A percentile compares a stretch with the other conserved stretches of the same genome.
Conservation (phyloP, 2,113 vertebrate species). For the Brachyhypopomus gauderio region DNA sequence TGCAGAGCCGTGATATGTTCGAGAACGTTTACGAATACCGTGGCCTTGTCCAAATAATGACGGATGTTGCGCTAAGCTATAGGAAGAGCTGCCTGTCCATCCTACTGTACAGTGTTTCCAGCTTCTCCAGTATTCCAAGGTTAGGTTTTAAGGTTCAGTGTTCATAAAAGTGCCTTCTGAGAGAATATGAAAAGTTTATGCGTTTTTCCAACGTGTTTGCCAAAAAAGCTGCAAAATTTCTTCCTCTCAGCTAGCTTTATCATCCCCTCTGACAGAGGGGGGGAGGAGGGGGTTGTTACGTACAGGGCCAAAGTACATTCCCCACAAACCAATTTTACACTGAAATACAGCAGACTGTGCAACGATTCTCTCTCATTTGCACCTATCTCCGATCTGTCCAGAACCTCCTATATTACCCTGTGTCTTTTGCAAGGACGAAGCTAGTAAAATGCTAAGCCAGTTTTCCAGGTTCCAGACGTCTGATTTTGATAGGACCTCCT, state of each 20-base stretch:
- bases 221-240: constrained; percentile 62
- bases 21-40: not conserved
- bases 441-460: constrained; percentile 5
- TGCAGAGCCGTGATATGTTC: not conserved
- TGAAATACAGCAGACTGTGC: constrained; percentile 36
- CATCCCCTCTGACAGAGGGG: constrained; percentile 56
- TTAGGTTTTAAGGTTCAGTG: constrained; percentile 55
- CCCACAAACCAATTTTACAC: constrained; percentile 54
- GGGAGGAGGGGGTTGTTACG: constrained; percentile 46
- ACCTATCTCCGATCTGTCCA: not conserved
- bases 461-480: constrained; percentile 29
- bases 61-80: constrained; percentile 16
- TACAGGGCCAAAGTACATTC: constrained; percentile 51
- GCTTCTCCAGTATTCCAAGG: constrained; percentile 60
- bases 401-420: not conserved
- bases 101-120: constrained; percentile 61
- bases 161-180: constrained; percentile 64
- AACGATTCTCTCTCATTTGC: constrained; percentile 8
- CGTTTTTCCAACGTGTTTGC: constrained; percentile 62
- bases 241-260: constrained; percentile 57
- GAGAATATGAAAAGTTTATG: constrained; percentile 50
- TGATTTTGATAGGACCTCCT: constrained; percentile 9
- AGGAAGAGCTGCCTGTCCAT: constrained; percentile 50
- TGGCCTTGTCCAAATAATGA: not conserved
- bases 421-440: not conserved